Evolutionary conservation across 2,113 vertebrate species (phyloP).

Genomic region (Polypterus bichir): DNA sequence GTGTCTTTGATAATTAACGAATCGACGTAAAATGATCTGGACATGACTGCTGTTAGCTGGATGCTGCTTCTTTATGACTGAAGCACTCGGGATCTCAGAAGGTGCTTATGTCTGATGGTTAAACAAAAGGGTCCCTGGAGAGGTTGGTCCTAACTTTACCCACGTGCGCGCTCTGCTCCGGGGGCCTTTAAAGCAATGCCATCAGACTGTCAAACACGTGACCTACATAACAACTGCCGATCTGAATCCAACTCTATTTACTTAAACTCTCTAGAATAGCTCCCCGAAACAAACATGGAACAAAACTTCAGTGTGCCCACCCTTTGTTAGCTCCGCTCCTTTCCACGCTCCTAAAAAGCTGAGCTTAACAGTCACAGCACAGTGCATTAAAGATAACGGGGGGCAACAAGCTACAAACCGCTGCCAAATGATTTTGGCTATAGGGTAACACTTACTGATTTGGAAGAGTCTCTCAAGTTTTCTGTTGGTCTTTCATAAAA

Average conservation of each 20-base stretch:
- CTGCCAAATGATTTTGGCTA: too few species aligned
- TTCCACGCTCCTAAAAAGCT: too few species aligned
- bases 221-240: conserved; percentile 55
- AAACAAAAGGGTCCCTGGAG: conserved; percentile 94
- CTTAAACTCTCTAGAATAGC: conserved; percentile 43
- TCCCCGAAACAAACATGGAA: conserved; percentile 23
- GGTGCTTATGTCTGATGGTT: conserved; percentile 83
- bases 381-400: too few species aligned
- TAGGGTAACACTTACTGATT: too few species aligned
- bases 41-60: conserved; percentile 55
- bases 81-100: conserved; percentile 65
- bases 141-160: conserved; percentile 88
- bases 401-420: too few species aligned
- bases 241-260: conserved; percentile 49
- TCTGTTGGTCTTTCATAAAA: too few species aligned
- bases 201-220: conserved; percentile 76
- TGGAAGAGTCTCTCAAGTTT: too few species aligned
- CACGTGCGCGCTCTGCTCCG: conserved; percentile 70
- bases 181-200: conserved; percentile 54
- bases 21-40: conserved; percentile 94
- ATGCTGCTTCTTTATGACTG: conserved; percentile 48
- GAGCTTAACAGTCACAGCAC: too few species aligned
- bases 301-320: conserved; percentile 35
- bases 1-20: conserved; percentile 95
- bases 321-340: conserved; percentile 38